Base-by-base conservation (phyloP, 2,797 vertebrate genomes). In the Harpagifer antarcticus region DNA sequence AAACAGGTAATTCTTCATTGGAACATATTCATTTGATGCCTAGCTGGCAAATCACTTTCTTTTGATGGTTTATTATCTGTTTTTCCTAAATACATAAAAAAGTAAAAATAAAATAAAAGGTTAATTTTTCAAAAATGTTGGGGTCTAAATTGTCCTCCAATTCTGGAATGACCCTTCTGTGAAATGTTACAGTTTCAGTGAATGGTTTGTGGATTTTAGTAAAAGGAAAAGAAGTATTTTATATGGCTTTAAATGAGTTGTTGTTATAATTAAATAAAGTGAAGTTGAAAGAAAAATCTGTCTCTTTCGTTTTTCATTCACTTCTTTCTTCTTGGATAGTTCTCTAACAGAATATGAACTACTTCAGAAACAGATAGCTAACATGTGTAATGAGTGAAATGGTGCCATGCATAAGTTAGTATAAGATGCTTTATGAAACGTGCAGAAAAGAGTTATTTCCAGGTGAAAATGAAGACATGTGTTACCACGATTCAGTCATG, bases 401-500 rank as follows among this genome's bases (percentile, higher is more conserved):
- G 52, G 15, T 52, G 44, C 7, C 68, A 62, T 89, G 87, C 85
- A 79, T 3, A n/a, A 0, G 17, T 27, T 19, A 12, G 48, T 16
- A 27, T 62, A 61, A 43, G 76, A 89, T 87, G 86, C 90, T 33
- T 65, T 5, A 81, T 60, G 65, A 73, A 45, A 80, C 87, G 72
- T 89, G 88, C 87, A 89, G 66, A 63, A 59, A 78, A 57, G 23
- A 57, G 23, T 72, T 63, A 67, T n/a, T 75, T 52, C 3, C 27
- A 68, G 63, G 13, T 74, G 72, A 84, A 68, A 67, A 83, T 58
- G 70, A 74, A 69, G 75, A 84, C 60, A 60, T 0, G 7, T 55
- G 65, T 81, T 87, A 86, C 85, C 79, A 66, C 8, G 2, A 3
- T 9, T 71, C 15, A 53, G 47, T 76, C 60, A 69, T 78, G 72